Conservation (phyloP, 2,797 vertebrate genomes). For the Chloroceryle inda region DNA sequence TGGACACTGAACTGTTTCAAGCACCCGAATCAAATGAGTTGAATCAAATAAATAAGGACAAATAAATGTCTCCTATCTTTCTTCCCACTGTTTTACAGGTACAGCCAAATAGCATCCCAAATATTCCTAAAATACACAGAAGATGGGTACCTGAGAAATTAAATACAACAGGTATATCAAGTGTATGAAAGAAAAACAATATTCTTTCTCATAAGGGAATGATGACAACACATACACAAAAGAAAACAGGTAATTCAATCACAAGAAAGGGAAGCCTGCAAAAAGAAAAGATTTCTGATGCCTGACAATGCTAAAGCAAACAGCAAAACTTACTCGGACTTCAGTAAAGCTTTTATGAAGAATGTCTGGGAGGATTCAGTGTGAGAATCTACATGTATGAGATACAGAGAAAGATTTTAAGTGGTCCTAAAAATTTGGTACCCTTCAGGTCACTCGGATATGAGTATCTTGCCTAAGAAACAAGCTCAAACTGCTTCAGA, state of each 20-base stretch:
- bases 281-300: not conserved
- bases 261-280: not conserved
- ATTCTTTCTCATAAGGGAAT: not conserved
- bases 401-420: not conserved
- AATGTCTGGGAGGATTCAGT: not conserved
- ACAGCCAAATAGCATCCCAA: not conserved
- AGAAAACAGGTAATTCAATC: not conserved
- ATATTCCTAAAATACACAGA: not conserved
- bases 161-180: not conserved
- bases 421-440: not conserved
- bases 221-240: not conserved
- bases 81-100: not conserved
- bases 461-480: not conserved
- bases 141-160: not conserved
- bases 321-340: not conserved
- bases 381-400: not conserved
- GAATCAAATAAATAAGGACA: not conserved
- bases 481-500: not conserved
- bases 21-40: not conserved
- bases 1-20: not conserved
- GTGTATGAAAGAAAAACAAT: not conserved
- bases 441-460: not conserved
- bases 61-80: not conserved
- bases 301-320: not conserved
- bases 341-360: not conserved